phyloP scores from a whole-genome alignment of 2,113 vertebrate genomes.

The Phalacrocorax pelagicus region DNA sequence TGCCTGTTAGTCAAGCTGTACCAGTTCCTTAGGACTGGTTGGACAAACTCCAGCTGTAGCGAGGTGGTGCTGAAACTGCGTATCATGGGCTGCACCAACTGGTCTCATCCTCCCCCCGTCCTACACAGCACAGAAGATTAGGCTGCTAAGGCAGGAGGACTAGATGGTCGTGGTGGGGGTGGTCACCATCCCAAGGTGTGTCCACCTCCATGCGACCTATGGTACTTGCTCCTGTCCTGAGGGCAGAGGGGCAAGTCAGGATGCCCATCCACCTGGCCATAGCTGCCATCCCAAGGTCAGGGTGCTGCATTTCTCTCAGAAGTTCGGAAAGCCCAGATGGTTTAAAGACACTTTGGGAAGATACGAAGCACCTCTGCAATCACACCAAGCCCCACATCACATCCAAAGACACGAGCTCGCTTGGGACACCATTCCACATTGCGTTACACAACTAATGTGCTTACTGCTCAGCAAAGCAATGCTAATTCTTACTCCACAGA shows the following conservation, averaged over 20 bases:
- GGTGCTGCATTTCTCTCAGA: not conserved
- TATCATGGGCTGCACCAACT: not conserved
- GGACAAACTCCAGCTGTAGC: not conserved
- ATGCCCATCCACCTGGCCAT: not conserved
- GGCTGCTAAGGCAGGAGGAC: not conserved
- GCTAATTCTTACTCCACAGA: not conserved
- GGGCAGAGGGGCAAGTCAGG: not conserved
- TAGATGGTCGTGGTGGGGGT: not conserved
- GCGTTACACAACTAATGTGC: not conserved
- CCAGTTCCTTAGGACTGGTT: not conserved
- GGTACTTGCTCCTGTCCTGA: not conserved
- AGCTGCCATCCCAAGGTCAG: not conserved
- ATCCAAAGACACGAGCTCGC: not conserved
- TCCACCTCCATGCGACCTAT: not conserved
- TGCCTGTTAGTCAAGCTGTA: conserved; percentile 36
- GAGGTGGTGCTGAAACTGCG: conserved; percentile 15
- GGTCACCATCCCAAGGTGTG: not conserved
- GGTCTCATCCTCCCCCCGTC: not conserved
- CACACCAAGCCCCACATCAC: too few relatives aligned
- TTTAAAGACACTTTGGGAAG: not conserved
- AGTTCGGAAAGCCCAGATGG: not conserved
- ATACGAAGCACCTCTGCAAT: not conserved
- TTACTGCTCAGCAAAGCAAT: not conserved
- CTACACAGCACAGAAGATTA: not conserved
- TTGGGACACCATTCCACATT: too few relatives aligned